Base-by-base conservation (phyloP, 2,888 invertebrate genomes). In the Rhorus exstirpatorius region DNA sequence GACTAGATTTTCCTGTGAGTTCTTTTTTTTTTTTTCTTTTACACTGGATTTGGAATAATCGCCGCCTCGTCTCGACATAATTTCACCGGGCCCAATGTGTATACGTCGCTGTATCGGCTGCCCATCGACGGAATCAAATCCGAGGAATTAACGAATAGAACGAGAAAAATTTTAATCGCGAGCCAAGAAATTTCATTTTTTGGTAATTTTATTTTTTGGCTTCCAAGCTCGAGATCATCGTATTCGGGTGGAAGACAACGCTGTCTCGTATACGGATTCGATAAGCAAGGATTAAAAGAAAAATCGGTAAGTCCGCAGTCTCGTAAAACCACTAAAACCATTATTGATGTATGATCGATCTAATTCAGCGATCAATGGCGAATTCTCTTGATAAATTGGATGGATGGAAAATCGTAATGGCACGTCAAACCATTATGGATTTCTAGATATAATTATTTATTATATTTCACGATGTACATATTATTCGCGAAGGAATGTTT, bases 1-100 rank as follows among this genome's bases (percentile, higher is more conserved):
- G 67, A 51, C 24, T 49, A 14, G 67, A 67, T 67, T 19, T 26
- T 49, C 31, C 60, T 10, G 38, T 61, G 38, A 61, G n/a, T 24
- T 21, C 7, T 8, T 21, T 49, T 21, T 21, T 10, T 8, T 21
- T 19, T 19, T 31, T 24, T 41, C 10, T 68, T 41, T 24, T 44
- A 41, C 26, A 46, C 44, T 46, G 53, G 41, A 38, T 41, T 17
- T 55, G 68, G 53, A 24, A 24, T 24, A 35, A 21, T 67, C 19
- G 31, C 31, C 31, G 31, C 31, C 21, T 41, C 10, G 41, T 14
- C 14, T 24, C 14, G 14, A 60, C 3, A 60, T 3, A 35, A 60
- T 60, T 26, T 17, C 6, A 38, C 38, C 19, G 35, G 60, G 60
- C 35, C 35, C n/a, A 7, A 38, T 51, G 38, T 53, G 17, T n/a